phyloP scores from a whole-genome alignment of 2,888 invertebrate species.

The Drosophila rubida region DNA sequence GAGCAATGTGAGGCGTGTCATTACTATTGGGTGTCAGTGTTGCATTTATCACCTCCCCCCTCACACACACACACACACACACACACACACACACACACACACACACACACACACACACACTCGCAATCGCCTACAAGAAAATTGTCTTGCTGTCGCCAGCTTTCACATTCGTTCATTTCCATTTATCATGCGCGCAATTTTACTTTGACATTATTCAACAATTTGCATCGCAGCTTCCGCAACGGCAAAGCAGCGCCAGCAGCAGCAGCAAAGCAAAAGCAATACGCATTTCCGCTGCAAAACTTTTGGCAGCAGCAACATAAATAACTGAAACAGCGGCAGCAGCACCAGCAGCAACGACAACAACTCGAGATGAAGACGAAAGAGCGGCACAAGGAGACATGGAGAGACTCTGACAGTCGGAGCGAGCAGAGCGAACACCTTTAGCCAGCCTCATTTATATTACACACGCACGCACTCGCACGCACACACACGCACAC shows the following conservation, averaged over 20 bases:
- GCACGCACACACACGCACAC: constrained; percentile 14
- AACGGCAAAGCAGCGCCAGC: no score
- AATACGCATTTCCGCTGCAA: constrained; percentile 61
- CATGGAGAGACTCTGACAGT: constrained; percentile 32
- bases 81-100: neutral
- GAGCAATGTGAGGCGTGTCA: neutral
- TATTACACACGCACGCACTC: constrained; percentile 29
- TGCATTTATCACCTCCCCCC: neutral
- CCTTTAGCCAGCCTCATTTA: constrained; percentile 62
- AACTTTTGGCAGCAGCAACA: constrained; percentile 59
- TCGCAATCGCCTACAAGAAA: constrained; percentile 8
- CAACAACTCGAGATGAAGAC: neutral
- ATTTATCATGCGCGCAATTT: constrained; percentile 67
- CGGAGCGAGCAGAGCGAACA: constrained; percentile 48
- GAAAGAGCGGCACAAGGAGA: constrained; percentile 1
- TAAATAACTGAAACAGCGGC: constrained; percentile 17
- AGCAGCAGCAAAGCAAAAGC: constrained; percentile 8
- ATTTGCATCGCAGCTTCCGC: constrained; percentile 73
- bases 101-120: constrained; percentile 4
- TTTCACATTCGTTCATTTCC: constrained; percentile 47
- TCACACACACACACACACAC: neutral
- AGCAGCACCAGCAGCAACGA: constrained; percentile 9
- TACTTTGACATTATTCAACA: constrained; percentile 74
- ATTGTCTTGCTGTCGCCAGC: constrained; percentile 27
- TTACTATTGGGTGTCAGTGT: neutral